Evolutionary conservation across 2,888 invertebrate genomes (phyloP).

Genomic region (Dasypogon diadema): DNA sequence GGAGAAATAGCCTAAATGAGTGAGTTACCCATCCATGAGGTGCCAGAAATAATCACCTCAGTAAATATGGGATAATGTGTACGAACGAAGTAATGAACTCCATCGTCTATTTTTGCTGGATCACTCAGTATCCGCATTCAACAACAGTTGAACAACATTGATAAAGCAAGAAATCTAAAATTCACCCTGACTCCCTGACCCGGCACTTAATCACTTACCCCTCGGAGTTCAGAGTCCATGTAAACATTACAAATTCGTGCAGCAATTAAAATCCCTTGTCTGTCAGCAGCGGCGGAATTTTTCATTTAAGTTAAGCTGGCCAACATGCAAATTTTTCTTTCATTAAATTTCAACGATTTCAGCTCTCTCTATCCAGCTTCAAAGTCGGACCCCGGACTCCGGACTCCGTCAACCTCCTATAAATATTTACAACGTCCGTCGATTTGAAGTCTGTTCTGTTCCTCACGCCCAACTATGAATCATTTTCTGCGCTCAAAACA

Average conservation of each 20-base stretch:
- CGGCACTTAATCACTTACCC: background rate
- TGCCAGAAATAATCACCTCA: no score
- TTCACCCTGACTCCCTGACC: background rate
- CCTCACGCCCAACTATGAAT: background rate
- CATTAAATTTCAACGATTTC: background rate
- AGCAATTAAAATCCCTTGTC: background rate
- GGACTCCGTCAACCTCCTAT: background rate
- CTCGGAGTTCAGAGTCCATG: background rate
- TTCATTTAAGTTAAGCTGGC: conserved; percentile 1
- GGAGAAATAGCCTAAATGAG: no score
- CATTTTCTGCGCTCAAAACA: no score
- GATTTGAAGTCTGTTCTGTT: background rate
- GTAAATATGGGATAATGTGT: no score
- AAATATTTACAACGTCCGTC: background rate
- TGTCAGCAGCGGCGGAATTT: background rate
- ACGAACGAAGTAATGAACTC: no score
- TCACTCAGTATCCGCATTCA: no score
- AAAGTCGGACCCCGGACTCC: background rate
- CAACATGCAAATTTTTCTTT: background rate
- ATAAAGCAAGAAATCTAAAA: background rate
- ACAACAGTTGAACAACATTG: no score
- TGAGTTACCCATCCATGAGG: no score
- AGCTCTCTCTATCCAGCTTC: background rate
- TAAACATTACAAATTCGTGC: background rate
- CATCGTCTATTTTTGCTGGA: no score